A percentile compares a stretch with the other conserved stretches of the same genome.
phyloP scores from a whole-genome alignment of 2,888 invertebrate species.

The Athalia rosae region DNA sequence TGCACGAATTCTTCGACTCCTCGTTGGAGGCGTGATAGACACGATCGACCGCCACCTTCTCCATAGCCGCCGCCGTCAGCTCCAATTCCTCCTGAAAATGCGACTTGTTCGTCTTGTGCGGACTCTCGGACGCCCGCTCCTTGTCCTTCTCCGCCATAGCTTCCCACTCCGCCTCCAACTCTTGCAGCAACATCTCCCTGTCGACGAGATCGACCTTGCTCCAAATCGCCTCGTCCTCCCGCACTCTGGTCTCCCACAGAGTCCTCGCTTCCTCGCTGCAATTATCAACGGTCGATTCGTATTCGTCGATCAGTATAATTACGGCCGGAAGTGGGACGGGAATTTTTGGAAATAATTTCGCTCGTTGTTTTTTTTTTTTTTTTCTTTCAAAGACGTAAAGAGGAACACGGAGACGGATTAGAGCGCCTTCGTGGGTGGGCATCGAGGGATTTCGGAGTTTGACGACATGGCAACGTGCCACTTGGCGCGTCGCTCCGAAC shows the following conservation, averaged over 20 bases:
- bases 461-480: constrained; percentile 31
- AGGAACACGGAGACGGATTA: neutral
- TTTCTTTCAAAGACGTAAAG: neutral
- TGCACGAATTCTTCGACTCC: constrained; percentile 25
- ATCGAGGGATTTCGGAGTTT: constrained; percentile 15
- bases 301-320: neutral
- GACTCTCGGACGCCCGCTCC: constrained; percentile 59
- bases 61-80: constrained; percentile 44
- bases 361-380: neutral
- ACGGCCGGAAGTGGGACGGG: too few species aligned
- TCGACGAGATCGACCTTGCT: constrained; percentile 56
- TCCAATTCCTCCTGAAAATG: constrained; percentile 56
- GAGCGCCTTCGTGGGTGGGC: neutral
- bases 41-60: neutral
- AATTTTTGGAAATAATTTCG: neutral
- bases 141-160: constrained; percentile 63
- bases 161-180: constrained; percentile 67
- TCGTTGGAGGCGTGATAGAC: constrained; percentile 15
- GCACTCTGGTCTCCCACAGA: constrained; percentile 66
- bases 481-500: constrained; percentile 16
- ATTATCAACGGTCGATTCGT: neutral
- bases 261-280: constrained; percentile 67
- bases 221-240: constrained; percentile 61
- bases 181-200: constrained; percentile 60
- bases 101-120: constrained; percentile 55